A percentile compares a stretch with the other conserved stretches of the same genome.
Conservation (phyloP, 2,113 vertebrate species). For the Potamarius usumacintae region DNA sequence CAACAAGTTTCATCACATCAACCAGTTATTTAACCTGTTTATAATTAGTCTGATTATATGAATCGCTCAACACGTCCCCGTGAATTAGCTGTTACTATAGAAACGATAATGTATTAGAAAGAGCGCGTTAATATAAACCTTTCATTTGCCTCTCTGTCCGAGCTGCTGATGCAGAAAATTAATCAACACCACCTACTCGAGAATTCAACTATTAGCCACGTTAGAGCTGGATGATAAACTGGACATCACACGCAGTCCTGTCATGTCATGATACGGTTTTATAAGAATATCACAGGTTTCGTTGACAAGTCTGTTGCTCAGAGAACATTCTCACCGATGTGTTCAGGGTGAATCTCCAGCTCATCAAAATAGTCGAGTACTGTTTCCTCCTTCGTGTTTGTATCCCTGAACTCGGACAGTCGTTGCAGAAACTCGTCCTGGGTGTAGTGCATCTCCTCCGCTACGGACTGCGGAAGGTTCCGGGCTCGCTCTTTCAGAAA, state of each 20-base stretch:
- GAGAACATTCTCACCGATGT: constrained; percentile 76
- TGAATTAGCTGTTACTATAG: too few relatives aligned
- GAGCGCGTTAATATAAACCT: too few relatives aligned
- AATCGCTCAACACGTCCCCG: too few relatives aligned
- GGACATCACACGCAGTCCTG: too few relatives aligned
- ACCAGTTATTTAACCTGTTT: too few relatives aligned
- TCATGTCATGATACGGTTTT: not conserved
- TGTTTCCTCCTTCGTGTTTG: constrained; percentile 73
- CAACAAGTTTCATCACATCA: too few relatives aligned
- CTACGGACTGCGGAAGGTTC: constrained; percentile 76
- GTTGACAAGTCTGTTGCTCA: not conserved
- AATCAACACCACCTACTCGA: too few relatives aligned
- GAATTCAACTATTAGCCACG: too few relatives aligned
- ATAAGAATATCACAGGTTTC: not conserved
- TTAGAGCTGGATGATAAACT: not conserved
- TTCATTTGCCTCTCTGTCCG: too few relatives aligned
- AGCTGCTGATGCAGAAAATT: too few relatives aligned
- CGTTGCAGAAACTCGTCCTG: constrained; percentile 74
- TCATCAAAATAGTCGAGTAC: constrained; percentile 92
- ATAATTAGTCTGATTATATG: too few relatives aligned
- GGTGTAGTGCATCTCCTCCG: constrained; percentile 76
- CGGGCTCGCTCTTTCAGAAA: constrained; percentile 82
- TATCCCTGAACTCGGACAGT: constrained; percentile 76
- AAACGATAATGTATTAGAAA: too few relatives aligned
- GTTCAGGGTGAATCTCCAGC: constrained; percentile 84